Evolutionary conservation across 2,113 vertebrate genomes (phyloP).

Genomic region (Hystrix cristata): DNA sequence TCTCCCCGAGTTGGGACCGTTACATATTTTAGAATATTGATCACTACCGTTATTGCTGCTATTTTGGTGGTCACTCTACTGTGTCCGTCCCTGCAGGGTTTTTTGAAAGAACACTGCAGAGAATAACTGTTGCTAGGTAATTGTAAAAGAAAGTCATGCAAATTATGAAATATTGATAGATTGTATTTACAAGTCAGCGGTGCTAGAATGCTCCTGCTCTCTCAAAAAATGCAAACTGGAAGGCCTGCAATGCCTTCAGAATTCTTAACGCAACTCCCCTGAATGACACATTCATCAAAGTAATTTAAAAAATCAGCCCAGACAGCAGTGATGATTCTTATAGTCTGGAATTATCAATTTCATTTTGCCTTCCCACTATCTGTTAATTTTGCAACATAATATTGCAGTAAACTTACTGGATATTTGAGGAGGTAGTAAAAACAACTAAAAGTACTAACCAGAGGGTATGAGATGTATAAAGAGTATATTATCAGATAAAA

Average conservation of each 20-base stretch:
- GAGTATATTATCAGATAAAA: conserved; percentile 40
- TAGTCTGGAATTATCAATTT: conserved; percentile 33
- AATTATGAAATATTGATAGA: conserved; percentile 77
- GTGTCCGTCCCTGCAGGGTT: conserved; percentile 78
- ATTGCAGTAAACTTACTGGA: not conserved
- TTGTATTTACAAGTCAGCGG: conserved; percentile 70
- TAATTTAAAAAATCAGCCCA: conserved; percentile 1
- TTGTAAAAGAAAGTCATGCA: conserved; percentile 74
- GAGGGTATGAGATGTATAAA: not conserved
- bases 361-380: conserved; percentile 21
- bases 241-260: not conserved
- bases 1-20: conserved; percentile 75
- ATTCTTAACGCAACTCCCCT: conserved; percentile 52
- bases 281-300: conserved; percentile 54
- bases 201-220: conserved; percentile 19
- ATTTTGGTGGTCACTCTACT: conserved; percentile 78
- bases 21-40: conserved; percentile 87
- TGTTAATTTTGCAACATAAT: conserved; percentile 9
- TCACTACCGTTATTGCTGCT: conserved; percentile 80
- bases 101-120: conserved; percentile 61
- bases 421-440: conserved; percentile 3
- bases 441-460: conserved; percentile 31
- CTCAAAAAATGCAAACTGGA: conserved; percentile 31
- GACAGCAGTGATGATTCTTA: not conserved
- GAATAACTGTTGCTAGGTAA: conserved; percentile 75